Percentiles rank a stretch among this genome's conserved stretches.
Conservation (phyloP, 2,888 invertebrate species). For the Seira sanloemensis region DNA sequence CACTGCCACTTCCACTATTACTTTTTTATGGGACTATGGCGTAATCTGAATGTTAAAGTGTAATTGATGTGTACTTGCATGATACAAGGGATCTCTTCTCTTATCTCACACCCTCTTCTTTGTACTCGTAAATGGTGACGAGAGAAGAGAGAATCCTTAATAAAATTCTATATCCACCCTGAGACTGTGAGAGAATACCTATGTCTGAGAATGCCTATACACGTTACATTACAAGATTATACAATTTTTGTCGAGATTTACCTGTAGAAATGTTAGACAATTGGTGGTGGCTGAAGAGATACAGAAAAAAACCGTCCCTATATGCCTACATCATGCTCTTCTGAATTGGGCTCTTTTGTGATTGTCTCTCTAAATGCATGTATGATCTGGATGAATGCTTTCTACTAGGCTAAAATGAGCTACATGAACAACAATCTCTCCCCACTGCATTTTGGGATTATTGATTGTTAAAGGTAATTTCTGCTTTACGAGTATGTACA, state of each 20-base stretch:
- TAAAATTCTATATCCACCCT: not conserved
- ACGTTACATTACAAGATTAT: conserved; percentile 35
- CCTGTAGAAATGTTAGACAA: too few relatives aligned
- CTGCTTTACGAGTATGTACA: not conserved
- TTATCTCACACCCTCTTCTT: conserved; percentile 31
- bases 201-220: not conserved
- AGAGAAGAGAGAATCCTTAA: not conserved
- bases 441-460: too few relatives aligned
- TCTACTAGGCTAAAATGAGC: too few relatives aligned
- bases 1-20: conserved; percentile 23
- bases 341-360: too few relatives aligned
- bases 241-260: conserved; percentile 59
- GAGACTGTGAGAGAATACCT: not conserved
- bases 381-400: not conserved
- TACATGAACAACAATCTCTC: too few relatives aligned
- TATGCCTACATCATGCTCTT: not conserved
- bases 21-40: conserved; percentile 20
- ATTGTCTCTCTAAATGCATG: not conserved
- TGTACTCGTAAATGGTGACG: not conserved
- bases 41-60: conserved; percentile 26
- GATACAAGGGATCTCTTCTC: conserved; percentile 30
- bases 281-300: too few relatives aligned
- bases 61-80: conserved; percentile 23
- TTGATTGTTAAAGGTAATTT: not conserved
- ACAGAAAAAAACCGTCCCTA: not conserved